A percentile compares a stretch with the other conserved stretches of the same genome.
These are phyloP conservation scores for Neopipo cinnamomea DNA, from an alignment of 2,113 vertebrate species.

Conservation along the genomic window DNA sequence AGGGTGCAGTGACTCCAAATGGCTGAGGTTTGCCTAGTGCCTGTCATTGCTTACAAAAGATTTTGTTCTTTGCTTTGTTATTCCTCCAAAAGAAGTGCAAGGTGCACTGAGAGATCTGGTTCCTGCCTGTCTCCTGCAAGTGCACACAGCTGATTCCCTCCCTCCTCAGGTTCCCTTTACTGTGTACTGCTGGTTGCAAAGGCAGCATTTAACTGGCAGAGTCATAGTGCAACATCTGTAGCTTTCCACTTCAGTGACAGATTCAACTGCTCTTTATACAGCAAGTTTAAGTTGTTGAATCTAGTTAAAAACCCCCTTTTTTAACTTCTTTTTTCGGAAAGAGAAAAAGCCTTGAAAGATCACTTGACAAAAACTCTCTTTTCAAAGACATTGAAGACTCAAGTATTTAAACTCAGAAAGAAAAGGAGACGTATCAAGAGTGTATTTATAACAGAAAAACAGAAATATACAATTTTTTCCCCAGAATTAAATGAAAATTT, in stretches of 20 bases:
- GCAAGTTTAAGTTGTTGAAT: neutral
- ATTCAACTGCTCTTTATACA: neutral
- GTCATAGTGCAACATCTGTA: neutral
- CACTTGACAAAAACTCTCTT: neutral
- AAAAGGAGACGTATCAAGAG: neutral
- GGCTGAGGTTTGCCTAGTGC: neutral
- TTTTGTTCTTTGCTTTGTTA: neutral
- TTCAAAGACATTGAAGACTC: neutral
- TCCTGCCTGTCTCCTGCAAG: neutral
- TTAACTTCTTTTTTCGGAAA: neutral
- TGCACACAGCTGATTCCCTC: neutral
- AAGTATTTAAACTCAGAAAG: neutral
- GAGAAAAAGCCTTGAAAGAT: neutral
- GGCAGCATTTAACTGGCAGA: neutral
- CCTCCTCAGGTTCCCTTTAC: neutral
- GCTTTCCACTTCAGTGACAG: neutral
- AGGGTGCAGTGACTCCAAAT: neutral
- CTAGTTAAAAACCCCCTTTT: rapidly evolving
- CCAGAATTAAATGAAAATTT: neutral
- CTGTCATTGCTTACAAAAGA: neutral
- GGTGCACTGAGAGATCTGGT: no score
- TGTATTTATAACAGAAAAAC: neutral
- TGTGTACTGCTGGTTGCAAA: neutral
- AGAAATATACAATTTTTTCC: neutral
- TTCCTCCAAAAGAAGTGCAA: neutral